Conservation (phyloP, 2,797 vertebrate species). For the Lacerta viridis region DNA sequence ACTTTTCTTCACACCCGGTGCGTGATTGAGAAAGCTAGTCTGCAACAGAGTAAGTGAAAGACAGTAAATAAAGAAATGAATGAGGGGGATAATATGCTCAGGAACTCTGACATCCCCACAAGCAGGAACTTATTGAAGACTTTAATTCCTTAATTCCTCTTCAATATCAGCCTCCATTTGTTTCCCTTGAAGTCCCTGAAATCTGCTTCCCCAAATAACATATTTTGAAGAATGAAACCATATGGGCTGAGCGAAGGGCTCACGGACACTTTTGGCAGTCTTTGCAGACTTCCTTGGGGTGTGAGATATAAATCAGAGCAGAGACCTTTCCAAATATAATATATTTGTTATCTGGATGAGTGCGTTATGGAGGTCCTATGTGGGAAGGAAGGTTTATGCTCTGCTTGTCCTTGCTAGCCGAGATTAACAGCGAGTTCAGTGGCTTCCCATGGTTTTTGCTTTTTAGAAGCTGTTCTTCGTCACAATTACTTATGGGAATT, state of each 20-base stretch:
- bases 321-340: not conserved
- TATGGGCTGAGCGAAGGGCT: not conserved
- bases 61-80: not conserved
- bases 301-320: slow-evolving; percentile 11
- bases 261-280: not conserved
- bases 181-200: not conserved
- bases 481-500: not conserved
- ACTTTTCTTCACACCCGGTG: not conserved
- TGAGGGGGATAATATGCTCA: not conserved
- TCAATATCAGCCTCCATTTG: not conserved
- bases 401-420: not conserved
- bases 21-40: not conserved
- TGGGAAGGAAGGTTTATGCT: not conserved
- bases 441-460: not conserved
- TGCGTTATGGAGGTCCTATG: not conserved
- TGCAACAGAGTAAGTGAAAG: not conserved
- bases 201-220: not conserved
- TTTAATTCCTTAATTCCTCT: not conserved
- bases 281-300: not conserved
- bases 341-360: not conserved
- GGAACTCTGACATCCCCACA: not conserved
- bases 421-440: not conserved
- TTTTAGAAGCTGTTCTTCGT: not conserved
- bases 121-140: not conserved
- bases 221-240: slow-evolving; percentile 11